Conservation (phyloP, 1,140 invertebrate genomes). For the Drosophila elegans region DNA sequence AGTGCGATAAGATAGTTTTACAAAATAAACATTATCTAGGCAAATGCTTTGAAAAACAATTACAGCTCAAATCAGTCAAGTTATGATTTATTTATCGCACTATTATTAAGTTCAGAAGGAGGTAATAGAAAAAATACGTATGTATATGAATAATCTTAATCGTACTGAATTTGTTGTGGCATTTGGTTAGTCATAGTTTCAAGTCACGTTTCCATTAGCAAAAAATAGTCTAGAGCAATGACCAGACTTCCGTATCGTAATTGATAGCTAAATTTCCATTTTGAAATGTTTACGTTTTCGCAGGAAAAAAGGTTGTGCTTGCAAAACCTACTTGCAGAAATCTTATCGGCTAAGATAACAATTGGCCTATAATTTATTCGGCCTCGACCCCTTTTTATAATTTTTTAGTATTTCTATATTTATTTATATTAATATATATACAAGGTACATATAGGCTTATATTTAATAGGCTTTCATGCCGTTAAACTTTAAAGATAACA, state of each 20-base stretch:
- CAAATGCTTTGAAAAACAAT: not conserved
- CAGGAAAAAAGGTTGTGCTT: not conserved
- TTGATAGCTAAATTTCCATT: not conserved
- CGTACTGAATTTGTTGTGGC: conserved; percentile 8
- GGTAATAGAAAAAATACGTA: not conserved
- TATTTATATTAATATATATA: not conserved
- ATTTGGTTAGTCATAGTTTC: conserved; percentile 23
- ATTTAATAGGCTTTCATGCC: not conserved
- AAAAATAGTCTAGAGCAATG: conserved; percentile 1
- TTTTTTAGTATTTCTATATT: not conserved
- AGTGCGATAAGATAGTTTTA: conserved; percentile 2
- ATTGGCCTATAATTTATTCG: conserved; percentile 15
- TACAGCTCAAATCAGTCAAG: too few relatives aligned
- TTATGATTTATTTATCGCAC: not conserved
- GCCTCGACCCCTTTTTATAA: not conserved
- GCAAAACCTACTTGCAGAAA: conserved; percentile 16
- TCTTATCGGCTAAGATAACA: conserved; percentile 31
- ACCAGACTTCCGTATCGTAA: conserved; percentile 18
- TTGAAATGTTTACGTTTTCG: not conserved
- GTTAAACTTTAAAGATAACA: conserved; percentile 1
- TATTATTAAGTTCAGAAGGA: not conserved
- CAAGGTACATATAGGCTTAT: not conserved
- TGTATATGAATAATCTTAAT: not conserved
- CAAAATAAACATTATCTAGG: not conserved
- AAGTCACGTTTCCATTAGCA: conserved; percentile 12